Conservation (phyloP, 2,113 vertebrate genomes). For the Psilopogon haemacephalus region DNA sequence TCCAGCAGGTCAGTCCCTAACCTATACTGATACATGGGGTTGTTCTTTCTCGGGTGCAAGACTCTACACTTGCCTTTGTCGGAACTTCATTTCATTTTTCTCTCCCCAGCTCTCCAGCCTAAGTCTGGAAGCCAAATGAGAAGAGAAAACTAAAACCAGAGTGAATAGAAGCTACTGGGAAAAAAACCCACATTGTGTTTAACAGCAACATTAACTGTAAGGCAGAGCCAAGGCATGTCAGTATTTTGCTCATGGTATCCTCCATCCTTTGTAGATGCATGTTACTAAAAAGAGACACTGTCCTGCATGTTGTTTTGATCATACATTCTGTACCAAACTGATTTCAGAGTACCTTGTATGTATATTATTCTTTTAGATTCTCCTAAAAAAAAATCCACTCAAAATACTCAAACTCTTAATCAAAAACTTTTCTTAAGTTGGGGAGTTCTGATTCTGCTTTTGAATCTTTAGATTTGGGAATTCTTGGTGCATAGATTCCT, state of each 20-base stretch:
- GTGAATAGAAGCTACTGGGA: not conserved
- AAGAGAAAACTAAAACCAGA: not conserved
- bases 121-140: not conserved
- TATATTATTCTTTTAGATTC: not conserved
- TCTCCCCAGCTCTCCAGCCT: too few relatives aligned
- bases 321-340: not conserved
- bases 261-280: not conserved
- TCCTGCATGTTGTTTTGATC: not conserved
- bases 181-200: not conserved
- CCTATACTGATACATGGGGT: too few relatives aligned
- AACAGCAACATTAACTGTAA: not conserved
- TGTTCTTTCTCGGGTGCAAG: too few relatives aligned
- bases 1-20: too few relatives aligned
- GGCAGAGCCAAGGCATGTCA: not conserved
- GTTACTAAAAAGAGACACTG: not conserved
- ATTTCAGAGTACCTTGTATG: not conserved
- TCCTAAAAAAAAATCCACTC: not conserved
- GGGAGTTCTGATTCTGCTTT: not conserved
- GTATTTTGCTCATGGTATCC: not conserved
- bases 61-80: too few relatives aligned
- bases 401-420: not conserved
- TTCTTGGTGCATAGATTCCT: not conserved
- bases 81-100: too few relatives aligned
- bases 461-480: not conserved
- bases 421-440: not conserved